Conservation (phyloP, 2,113 vertebrate species). For the Elanoides forficatus region DNA sequence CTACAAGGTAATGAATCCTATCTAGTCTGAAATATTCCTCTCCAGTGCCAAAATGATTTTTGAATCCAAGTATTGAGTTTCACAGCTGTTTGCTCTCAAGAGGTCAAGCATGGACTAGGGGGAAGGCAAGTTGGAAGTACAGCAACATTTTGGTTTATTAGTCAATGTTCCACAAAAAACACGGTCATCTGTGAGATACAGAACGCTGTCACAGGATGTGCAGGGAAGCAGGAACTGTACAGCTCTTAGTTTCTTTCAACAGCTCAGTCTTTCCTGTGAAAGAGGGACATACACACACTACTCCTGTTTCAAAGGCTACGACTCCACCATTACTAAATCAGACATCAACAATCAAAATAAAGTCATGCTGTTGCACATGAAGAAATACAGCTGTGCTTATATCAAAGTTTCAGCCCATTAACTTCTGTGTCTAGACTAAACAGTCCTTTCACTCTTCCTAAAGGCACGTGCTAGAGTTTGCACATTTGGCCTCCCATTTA, state of each 20-base stretch:
- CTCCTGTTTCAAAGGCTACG: background rate
- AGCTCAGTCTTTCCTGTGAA: background rate
- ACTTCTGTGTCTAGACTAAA: conserved; percentile 57
- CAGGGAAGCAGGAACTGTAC: background rate
- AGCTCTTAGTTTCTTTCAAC: background rate
- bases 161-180: background rate
- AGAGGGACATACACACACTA: background rate
- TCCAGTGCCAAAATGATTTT: background rate
- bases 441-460: background rate
- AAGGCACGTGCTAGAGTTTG: background rate
- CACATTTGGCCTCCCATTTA: conserved; percentile 24
- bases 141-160: background rate
- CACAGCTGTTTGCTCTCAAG: background rate
- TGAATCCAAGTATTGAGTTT: background rate
- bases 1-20: background rate
- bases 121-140: background rate
- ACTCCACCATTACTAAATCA: background rate
- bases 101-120: background rate
- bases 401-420: conserved; percentile 54
- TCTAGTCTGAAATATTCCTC: background rate
- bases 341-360: conserved; percentile 10
- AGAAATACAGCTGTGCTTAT: conserved; percentile 54
- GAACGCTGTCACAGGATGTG: background rate
- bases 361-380: background rate
- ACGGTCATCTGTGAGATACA: background rate